phyloP scores from a whole-genome alignment of 2,888 invertebrate genomes.

The Sminthurinus aureus region DNA sequence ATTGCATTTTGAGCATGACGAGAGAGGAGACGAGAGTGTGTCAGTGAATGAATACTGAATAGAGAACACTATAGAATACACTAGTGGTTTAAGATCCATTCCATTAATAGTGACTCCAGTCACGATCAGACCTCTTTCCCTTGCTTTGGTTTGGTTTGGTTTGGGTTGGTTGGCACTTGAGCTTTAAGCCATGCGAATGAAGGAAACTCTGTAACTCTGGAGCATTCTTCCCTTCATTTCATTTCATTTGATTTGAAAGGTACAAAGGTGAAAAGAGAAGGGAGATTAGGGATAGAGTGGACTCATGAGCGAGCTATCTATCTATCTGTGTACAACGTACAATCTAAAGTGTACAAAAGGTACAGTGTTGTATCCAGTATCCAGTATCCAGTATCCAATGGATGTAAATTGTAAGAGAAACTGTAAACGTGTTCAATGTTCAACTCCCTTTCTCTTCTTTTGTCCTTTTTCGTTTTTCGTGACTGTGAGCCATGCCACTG shows the following conservation, averaged over 20 bases:
- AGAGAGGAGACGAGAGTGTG: no score
- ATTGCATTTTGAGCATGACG: no score
- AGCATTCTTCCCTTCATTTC: slow-evolving; percentile 12
- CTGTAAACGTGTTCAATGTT: background rate
- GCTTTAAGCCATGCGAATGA: background rate
- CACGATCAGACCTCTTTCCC: slow-evolving; percentile 40
- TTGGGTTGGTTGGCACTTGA: background rate
- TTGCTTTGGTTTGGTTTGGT: no score
- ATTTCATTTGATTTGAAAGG: slow-evolving; percentile 21
- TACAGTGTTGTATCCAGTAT: no score
- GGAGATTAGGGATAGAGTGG: slow-evolving; percentile 2
- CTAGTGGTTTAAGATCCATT: slow-evolving; percentile 28
- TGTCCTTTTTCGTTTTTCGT: slow-evolving; percentile 11
- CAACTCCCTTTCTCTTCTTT: background rate
- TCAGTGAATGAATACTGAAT: no score
- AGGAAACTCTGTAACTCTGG: no score
- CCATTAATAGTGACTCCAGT: slow-evolving; percentile 44
- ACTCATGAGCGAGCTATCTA: background rate
- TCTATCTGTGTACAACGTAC: no score
- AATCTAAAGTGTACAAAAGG: no score
- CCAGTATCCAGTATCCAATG: no score
- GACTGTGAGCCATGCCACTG: slow-evolving; percentile 20
- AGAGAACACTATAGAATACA: no score
- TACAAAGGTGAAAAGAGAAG: slow-evolving; percentile 17
- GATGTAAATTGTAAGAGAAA: no score